Evolutionary conservation across 2,113 vertebrate genomes (phyloP), one percentile per base, ranked within the genome.

Genomic region (Rhinolophus ferrumequinum): DNA sequence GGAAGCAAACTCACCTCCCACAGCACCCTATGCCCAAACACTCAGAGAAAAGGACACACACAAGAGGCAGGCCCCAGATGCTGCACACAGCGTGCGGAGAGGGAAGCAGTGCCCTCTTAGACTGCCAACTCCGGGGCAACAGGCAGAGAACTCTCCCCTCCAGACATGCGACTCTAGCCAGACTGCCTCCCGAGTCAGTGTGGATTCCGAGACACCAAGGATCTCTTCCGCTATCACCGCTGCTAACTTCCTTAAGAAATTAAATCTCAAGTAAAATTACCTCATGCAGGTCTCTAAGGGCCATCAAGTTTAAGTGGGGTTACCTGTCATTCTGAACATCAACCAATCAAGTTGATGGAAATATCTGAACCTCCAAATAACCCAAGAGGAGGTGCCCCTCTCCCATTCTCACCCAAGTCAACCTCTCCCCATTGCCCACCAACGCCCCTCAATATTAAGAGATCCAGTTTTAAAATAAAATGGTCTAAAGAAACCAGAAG

Each of bases 381-480:
- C 54, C 62, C 30, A 44, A 44, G 69, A 92, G 22, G 41, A 47
- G 64, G 72, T 1, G 0, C n/a, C 64, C 19, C 73, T 35, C 54
- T 30, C 35, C 64, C 35, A 1, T 14, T 26, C 81, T 72, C 67
- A 73, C 35, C 44, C 44, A 28, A 54, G 52, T 19, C 62, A 21
- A n/a, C 38, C 50, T 70, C 66, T 60, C 60, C 79, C 85, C 89
- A 21, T 73, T 0, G 5, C 75, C 69, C 38, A 24, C 84, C 62
- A 21, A 30, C 66, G 86, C 4, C 94, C 83, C 66, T 85, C 67
- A 35, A 22, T 67, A 97, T 81, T 95, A 98, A 98, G 98, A 98
- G 97, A 98, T 98, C 98, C 94, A 97, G 98, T 98, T 98, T 98
- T 98, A 97, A 98, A 97, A 97, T 96, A 98, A 98, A 98, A 98